Base-by-base conservation (phyloP, 2,797 vertebrate genomes). In the Galago senegalensis region DNA sequence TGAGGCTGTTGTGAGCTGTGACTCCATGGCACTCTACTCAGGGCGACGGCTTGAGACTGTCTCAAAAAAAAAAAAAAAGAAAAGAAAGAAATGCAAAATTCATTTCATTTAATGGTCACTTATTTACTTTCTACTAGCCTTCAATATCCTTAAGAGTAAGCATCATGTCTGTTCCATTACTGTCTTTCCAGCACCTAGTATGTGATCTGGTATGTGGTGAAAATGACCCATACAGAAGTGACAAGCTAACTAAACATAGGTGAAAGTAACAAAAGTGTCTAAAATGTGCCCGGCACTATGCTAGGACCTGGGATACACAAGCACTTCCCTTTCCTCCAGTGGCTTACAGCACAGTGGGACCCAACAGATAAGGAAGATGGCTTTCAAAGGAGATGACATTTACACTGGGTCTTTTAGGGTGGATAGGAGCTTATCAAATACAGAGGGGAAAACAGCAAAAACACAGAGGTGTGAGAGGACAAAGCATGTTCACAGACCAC, bases 351-450 rank as follows among this genome's bases (percentile, higher is more conserved):
- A 23, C 8, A 73, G 69, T 75, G 53, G 60, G 12, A 46, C 40
- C 63, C 77, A 81, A 93, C 70, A 96, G 34, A 43, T 46, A 69
- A 88, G 70, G 58, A 93, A 77, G 69, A 69, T 82, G n/a, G 17
- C 23, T 69, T 87, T 65, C 49, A 86, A 56, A 84, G 65, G 53
- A 86, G 61, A 29, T 87, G 40, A 69, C n/a, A 29, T 75, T 94
- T 93, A 75, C 89, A 91, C 11, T 73, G 31, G 31, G 13, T 67
- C 63, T 94, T 79, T n/a, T 82, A 92, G 58, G 87, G 87, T 76
- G 11, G 37, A 17, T 31, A 43, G 60, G 77, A 83, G 69, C 37
- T 88, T 61, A 46, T 63, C 56, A 83, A 61, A 93, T 49, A 34
- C n/a, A 93, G 65, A 93, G 77, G 40, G 14, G 31, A 31, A 25